Evolutionary conservation across 2,888 invertebrate genomes (phyloP).

Genomic region (Troilus luridus): DNA sequence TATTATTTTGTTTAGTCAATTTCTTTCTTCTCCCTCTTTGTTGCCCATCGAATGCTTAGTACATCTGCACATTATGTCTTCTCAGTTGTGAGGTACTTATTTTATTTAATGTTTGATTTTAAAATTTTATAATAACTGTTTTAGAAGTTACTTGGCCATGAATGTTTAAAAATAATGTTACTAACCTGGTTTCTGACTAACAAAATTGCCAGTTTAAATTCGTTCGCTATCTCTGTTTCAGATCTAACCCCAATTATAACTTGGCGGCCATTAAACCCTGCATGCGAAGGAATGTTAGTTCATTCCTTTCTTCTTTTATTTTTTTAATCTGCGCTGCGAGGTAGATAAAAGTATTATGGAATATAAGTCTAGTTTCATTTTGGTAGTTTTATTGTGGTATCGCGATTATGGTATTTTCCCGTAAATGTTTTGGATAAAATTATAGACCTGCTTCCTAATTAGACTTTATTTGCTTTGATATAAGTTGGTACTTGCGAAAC

Average conservation of each 20-base stretch:
- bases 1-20: too few species aligned
- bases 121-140: too few species aligned
- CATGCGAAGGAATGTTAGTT: conserved; percentile 1
- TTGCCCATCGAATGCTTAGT: too few species aligned
- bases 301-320: background rate
- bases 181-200: background rate
- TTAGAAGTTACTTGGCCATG: background rate
- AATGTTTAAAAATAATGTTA: background rate
- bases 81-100: too few species aligned
- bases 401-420: background rate
- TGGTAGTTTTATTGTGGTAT: background rate
- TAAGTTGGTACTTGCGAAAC: too few species aligned
- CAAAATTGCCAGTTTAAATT: conserved; percentile 14
- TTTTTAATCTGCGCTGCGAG: background rate
- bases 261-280: background rate
- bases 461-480: too few species aligned
- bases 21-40: too few species aligned
- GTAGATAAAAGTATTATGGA: background rate
- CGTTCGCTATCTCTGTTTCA: background rate
- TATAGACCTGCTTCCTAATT: too few species aligned
- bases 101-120: too few species aligned
- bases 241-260: conserved; percentile 21
- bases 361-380: background rate
- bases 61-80: too few species aligned
- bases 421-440: background rate